These are phyloP conservation scores for Pterostichus niger DNA, from an alignment of 2,888 invertebrate species.

Conservation along the genomic window DNA sequence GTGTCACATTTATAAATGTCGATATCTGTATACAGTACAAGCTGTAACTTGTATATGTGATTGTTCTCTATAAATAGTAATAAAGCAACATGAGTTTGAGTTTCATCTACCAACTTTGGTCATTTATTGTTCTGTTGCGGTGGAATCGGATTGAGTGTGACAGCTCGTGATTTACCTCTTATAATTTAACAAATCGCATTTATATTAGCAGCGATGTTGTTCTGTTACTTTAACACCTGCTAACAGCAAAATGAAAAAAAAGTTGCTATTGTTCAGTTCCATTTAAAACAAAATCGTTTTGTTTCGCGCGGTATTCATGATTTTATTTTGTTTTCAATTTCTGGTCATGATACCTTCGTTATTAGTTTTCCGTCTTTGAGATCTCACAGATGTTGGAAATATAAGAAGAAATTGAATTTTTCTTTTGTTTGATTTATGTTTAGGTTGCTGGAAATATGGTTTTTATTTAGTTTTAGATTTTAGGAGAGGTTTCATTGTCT, in stretches of 20 bases:
- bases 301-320: constrained; percentile 29
- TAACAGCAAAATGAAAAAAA: constrained; percentile 1
- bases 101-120: constrained; percentile 31
- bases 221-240: constrained; percentile 34
- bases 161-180: constrained; percentile 20
- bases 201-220: constrained; percentile 21
- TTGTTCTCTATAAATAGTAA: constrained; percentile 18
- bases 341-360: constrained; percentile 34
- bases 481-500: not conserved
- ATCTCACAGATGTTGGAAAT: constrained; percentile 22
- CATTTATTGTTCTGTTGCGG: constrained; percentile 35
- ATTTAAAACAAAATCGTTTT: constrained; percentile 14
- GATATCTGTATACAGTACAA: constrained; percentile 25
- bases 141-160: constrained; percentile 15
- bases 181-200: constrained; percentile 18
- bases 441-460: constrained; percentile 13
- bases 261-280: not conserved
- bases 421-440: constrained; percentile 38
- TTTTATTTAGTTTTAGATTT: constrained; percentile 36
- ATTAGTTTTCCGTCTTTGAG: constrained; percentile 28
- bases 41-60: constrained; percentile 3
- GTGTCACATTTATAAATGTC: constrained; percentile 24
- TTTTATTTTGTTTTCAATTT: constrained; percentile 44
- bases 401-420: constrained; percentile 24
- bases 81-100: constrained; percentile 30